Conservation (phyloP, 1,140 invertebrate species). For the Trichogramma pretiosum region DNA sequence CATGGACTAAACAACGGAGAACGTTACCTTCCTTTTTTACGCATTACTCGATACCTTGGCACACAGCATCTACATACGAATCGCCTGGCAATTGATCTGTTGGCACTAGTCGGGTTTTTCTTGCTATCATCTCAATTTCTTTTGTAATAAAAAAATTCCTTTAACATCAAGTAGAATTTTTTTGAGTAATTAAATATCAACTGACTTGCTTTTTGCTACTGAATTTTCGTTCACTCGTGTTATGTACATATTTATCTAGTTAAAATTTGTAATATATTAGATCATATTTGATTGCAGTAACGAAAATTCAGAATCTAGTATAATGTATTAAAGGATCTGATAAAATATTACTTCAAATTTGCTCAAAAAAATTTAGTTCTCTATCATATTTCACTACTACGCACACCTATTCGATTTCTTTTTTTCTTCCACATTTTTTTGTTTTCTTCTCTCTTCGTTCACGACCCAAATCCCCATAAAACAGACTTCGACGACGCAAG, state of each 20-base stretch:
- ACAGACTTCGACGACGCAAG: conserved; percentile 43
- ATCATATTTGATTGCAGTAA: too few species aligned
- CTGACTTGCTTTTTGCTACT: background rate
- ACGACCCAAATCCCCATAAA: conserved; percentile 30
- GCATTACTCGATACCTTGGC: too few species aligned
- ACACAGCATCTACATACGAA: conserved; percentile 28
- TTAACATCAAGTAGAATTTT: conserved; percentile 14
- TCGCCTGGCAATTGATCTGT: conserved; percentile 29
- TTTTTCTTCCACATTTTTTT: conserved; percentile 29
- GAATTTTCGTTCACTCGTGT: background rate
- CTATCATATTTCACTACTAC: conserved; percentile 1
- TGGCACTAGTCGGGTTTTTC: conserved; percentile 20
- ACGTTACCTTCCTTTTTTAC: conserved; percentile 17
- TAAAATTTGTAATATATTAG: too few species aligned
- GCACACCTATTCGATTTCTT: conserved; percentile 14
- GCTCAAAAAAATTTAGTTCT: conserved; percentile 13
- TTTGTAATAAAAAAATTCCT: conserved; percentile 5
- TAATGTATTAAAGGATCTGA: too few species aligned
- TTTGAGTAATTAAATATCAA: background rate
- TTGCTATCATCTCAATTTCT: conserved; percentile 1
- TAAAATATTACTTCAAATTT: too few species aligned
- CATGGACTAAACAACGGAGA: conserved; percentile 15
- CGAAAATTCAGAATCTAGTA: too few species aligned
- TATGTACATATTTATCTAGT: background rate
- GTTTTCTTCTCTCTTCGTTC: conserved; percentile 32